Evolutionary conservation across 2,888 invertebrate species (phyloP).

Genomic region (Dynastes maya): DNA sequence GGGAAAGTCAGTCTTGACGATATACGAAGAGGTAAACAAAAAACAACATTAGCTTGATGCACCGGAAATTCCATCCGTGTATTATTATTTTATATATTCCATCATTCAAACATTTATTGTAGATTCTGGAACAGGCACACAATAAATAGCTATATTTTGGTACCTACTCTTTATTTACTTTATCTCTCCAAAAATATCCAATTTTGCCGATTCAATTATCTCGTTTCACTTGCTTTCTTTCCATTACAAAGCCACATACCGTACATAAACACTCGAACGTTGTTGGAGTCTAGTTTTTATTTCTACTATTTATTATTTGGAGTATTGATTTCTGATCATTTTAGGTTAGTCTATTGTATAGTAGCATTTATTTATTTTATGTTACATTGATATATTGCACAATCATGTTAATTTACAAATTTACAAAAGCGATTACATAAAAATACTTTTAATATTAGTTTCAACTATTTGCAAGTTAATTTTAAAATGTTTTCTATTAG

Average conservation of each 20-base stretch:
- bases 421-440: too few species aligned
- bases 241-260: slow-evolving; percentile 59
- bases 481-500: not conserved
- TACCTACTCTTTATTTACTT: slow-evolving; percentile 53
- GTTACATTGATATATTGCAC: too few species aligned
- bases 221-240: slow-evolving; percentile 59
- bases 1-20: slow-evolving; percentile 60
- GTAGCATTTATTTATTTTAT: not conserved
- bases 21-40: slow-evolving; percentile 62
- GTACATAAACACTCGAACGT: slow-evolving; percentile 53
- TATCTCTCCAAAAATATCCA: slow-evolving; percentile 54
- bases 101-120: slow-evolving; percentile 4
- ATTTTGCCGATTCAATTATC: slow-evolving; percentile 58
- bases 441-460: too few species aligned
- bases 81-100: not conserved
- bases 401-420: too few species aligned
- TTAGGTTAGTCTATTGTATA: not conserved
- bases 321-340: slow-evolving; percentile 28
- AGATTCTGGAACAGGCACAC: slow-evolving; percentile 39
- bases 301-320: slow-evolving; percentile 16
- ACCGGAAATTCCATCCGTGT: slow-evolving; percentile 1
- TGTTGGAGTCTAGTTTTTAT: slow-evolving; percentile 43
- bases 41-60: slow-evolving; percentile 65
- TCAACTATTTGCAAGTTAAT: too few species aligned
- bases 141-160: slow-evolving; percentile 48